Conservation (phyloP, 2,888 invertebrate genomes). For the Limnephilus auricula region DNA sequence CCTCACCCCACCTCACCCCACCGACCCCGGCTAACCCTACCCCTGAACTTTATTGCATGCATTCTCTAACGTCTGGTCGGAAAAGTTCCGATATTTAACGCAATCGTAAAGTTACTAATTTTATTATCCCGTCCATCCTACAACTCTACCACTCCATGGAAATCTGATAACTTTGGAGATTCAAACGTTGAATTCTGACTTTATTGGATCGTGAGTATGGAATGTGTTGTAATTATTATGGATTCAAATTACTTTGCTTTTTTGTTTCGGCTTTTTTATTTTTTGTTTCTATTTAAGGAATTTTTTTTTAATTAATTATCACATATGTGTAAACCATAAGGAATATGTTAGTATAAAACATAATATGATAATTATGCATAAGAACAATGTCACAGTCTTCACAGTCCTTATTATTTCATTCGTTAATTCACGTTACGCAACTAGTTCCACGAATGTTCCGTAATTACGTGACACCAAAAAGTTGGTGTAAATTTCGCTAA, state of each 20-base stretch:
- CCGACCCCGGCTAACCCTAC: neutral
- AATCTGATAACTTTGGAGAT: conserved; percentile 34
- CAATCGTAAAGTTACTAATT: conserved; percentile 52
- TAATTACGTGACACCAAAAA: too few species aligned
- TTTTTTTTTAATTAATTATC: too few species aligned
- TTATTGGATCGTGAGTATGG: neutral
- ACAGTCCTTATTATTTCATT: too few species aligned
- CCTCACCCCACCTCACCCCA: neutral
- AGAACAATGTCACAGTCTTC: too few species aligned
- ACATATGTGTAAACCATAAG: too few species aligned
- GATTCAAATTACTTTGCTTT: neutral
- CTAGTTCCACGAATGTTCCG: too few species aligned
- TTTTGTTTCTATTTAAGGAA: too few species aligned
- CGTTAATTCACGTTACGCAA: too few species aligned
- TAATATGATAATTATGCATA: too few species aligned
- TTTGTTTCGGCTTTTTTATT: neutral
- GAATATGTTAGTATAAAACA: too few species aligned
- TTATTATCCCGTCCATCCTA: conserved; percentile 27
- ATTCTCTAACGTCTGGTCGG: conserved; percentile 45
- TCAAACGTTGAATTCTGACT: neutral
- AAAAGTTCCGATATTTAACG: conserved; percentile 49
- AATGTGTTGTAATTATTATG: neutral
- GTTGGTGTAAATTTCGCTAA: too few species aligned
- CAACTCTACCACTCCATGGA: neutral
- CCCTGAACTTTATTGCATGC: conserved; percentile 50